Evolutionary conservation across 1,140 invertebrate genomes (phyloP).

Genomic region (Psilanteris sp.): DNA sequence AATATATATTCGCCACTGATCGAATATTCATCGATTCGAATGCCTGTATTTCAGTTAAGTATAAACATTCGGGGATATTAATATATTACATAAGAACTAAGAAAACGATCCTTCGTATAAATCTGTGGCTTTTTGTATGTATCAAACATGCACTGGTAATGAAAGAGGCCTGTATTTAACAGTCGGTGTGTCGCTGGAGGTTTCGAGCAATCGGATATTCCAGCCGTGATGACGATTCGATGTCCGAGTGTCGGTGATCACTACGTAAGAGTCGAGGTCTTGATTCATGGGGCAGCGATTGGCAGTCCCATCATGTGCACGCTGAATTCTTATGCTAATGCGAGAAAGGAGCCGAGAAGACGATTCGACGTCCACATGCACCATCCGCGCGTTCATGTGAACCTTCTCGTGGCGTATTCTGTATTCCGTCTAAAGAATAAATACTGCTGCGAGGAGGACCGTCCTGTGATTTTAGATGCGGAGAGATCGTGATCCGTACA

Average conservation of each 20-base stretch:
- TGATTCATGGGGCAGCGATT: conserved; percentile 75
- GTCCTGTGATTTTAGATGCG: conserved; percentile 74
- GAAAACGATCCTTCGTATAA: no score
- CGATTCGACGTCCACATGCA: conserved; percentile 74
- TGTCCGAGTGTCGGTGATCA: conserved; percentile 67
- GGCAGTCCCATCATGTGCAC: conserved; percentile 74
- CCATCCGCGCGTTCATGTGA: conserved; percentile 64
- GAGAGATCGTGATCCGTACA: conserved; percentile 74
- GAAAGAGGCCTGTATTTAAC: neutral
- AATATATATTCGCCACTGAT: no score
- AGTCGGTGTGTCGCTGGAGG: conserved; percentile 16
- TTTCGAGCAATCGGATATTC: conserved; percentile 68
- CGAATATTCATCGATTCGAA: no score
- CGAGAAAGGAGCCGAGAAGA: conserved; percentile 79
- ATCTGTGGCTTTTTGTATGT: no score
- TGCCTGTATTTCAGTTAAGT: no score
- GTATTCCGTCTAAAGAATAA: conserved; percentile 66
- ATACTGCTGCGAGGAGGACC: conserved; percentile 64
- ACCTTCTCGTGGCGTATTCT: conserved; percentile 50
- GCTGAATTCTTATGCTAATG: conserved; percentile 79
- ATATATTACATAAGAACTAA: no score
- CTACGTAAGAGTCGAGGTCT: conserved; percentile 72
- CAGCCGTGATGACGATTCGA: conserved; percentile 67
- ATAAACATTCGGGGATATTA: no score
- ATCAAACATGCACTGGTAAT: no score